Percentiles rank a stretch among this genome's conserved stretches.
Evolutionary conservation across 2,113 vertebrate genomes (phyloP).

Genomic region (Pedionomus torquatus): DNA sequence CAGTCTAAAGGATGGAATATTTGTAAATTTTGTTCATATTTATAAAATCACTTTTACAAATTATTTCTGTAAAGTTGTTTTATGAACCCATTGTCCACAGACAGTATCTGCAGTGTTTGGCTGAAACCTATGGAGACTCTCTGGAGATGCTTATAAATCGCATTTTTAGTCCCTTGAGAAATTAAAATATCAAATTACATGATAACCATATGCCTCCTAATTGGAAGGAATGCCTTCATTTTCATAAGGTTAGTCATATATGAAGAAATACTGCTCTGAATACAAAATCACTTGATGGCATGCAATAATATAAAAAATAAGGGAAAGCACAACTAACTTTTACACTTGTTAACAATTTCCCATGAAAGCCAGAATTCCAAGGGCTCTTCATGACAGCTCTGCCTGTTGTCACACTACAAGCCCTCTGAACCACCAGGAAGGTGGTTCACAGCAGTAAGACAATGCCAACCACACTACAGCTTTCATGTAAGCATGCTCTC

Average conservation of each 20-base stretch:
- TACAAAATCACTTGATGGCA: neutral
- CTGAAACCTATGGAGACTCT: neutral
- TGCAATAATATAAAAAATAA: neutral
- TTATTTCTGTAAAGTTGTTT: neutral
- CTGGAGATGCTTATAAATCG: neutral
- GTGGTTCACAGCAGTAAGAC: neutral
- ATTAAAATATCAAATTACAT: neutral
- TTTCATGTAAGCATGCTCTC: neutral
- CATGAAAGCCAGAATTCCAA: neutral
- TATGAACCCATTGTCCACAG: neutral
- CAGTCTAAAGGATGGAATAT: neutral
- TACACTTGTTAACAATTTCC: neutral
- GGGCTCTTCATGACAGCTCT: neutral
- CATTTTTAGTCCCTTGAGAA: neutral
- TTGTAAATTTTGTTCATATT: neutral
- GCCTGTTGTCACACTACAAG: neutral
- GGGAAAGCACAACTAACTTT: neutral
- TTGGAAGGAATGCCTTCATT: neutral
- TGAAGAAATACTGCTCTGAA: neutral
- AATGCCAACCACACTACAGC: fast-evolving
- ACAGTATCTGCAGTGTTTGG: neutral
- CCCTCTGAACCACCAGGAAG: neutral
- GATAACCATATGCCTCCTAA: neutral
- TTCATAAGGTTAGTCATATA: neutral
- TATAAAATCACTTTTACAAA: neutral